Evolutionary conservation across 2,797 vertebrate genomes (phyloP), one percentile per base, ranked within the genome.

Genomic region (Pteropus rufus): DNA sequence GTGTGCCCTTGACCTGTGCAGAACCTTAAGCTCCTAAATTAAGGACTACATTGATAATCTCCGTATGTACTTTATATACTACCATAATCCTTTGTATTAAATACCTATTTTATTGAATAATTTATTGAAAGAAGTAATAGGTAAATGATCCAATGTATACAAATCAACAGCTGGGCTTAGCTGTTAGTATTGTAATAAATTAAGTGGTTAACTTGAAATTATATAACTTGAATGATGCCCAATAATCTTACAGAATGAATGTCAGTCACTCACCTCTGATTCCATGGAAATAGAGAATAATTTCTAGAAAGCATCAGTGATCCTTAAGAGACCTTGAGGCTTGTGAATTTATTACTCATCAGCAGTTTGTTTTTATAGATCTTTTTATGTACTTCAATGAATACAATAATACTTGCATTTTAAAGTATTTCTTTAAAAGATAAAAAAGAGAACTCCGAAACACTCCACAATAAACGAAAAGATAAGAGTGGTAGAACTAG

Each of bases 181-280:
- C 46, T 97, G 5, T 77, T 82, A 54, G 64, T 34, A 39, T 67
- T 95, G 10, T 75, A 81, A 34, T 95, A 64, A 70, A 85, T 88
- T 60, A 84, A 96, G 49, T 23, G 46, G 41, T 93, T 79, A 85
- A 84, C 56, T 89, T 75, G 89, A 44, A 88, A 56, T 92, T 39
- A 36, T 39, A 18, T 44, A 89, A 46, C 23, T 41, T 77, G 19
- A 5, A 72, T 46, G 2, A 89, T 58, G 26, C 19, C 34, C 36
- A 31, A 19, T 95, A 87, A 77, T 24, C 31, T 75, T 70, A 44
- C 9, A 18, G 54, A 24, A 7, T 26, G 29, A 93, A 10, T 88
- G 36, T 81, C 52, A 82, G 14, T 86, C 9, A 1, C 24, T 94
- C 18, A 9, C 31, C 6, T 64, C 26, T 86, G 29, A 36, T 36